Evolutionary conservation across 2,888 invertebrate species (phyloP).

Genomic region (Spisula solida): DNA sequence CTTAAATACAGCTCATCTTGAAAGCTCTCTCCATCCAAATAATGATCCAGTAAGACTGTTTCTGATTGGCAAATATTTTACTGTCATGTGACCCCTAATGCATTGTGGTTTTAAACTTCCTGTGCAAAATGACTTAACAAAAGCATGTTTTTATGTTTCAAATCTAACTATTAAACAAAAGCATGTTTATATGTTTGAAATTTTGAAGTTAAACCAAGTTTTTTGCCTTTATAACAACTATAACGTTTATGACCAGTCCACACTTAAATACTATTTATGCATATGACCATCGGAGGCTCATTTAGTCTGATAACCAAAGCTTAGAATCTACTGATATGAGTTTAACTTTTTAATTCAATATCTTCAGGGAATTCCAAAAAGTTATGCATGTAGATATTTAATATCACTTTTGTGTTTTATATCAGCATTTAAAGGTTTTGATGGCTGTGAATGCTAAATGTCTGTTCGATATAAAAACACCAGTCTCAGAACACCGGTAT

Average conservation of each 20-base stretch:
- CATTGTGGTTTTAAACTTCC: slow-evolving; percentile 34
- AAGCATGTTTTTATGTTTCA: slow-evolving; percentile 16
- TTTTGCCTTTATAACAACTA: not conserved
- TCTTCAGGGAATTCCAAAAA: too few species aligned
- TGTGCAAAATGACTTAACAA: slow-evolving; percentile 31
- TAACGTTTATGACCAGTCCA: not conserved
- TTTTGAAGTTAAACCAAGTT: not conserved
- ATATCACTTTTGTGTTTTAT: too few species aligned
- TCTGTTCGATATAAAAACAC: too few species aligned
- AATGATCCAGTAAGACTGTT: slow-evolving; percentile 39
- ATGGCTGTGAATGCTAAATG: too few species aligned
- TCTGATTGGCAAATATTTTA: slow-evolving; percentile 35
- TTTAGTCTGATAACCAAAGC: not conserved
- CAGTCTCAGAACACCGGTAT: too few species aligned
- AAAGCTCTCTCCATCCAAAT: slow-evolving; percentile 40
- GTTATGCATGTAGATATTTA: too few species aligned
- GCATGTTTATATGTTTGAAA: slow-evolving; percentile 5
- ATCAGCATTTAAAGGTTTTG: too few species aligned
- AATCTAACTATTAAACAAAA: slow-evolving; percentile 27
- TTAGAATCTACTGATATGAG: not conserved
- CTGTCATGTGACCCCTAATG: slow-evolving; percentile 46
- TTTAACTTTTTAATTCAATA: too few species aligned
- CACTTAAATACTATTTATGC: not conserved
- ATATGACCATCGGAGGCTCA: not conserved
- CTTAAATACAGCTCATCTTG: slow-evolving; percentile 48